phyloP scores from a whole-genome alignment of 2,113 vertebrate genomes.

The Neogobius melanostomus region DNA sequence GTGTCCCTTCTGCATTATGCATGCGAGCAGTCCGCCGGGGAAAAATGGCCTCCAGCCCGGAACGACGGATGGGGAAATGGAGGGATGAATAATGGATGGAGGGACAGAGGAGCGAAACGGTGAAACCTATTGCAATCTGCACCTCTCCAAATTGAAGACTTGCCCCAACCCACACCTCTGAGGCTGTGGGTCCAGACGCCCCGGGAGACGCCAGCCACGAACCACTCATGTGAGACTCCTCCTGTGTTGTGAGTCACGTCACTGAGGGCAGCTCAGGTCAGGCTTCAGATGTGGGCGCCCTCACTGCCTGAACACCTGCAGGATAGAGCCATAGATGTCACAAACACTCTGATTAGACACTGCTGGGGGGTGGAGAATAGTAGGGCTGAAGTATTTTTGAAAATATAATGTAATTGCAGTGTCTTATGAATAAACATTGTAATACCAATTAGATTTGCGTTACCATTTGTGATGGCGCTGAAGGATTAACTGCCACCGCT shows the following conservation, averaged over 20 bases:
- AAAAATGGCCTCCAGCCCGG: conserved; percentile 70
- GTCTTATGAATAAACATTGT: no score
- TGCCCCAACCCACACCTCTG: conserved; percentile 60
- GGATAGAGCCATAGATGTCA: conserved; percentile 2
- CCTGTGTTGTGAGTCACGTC: conserved; percentile 22
- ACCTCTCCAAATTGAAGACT: conserved; percentile 70
- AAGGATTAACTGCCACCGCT: no score
- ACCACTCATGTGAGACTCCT: conserved; percentile 17
- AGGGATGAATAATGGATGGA: conserved; percentile 72
- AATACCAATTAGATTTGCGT: no score
- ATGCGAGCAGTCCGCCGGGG: conserved; percentile 68
- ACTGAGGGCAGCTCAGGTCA: conserved; percentile 33
- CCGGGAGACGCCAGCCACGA: conserved; percentile 17
- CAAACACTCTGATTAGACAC: not conserved
- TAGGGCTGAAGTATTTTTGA: not conserved
- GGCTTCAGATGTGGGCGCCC: conserved; percentile 21
- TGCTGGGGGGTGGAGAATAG: not conserved
- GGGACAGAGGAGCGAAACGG: conserved; percentile 63
- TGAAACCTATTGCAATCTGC: conserved; percentile 62
- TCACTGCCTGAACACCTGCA: conserved; percentile 7
- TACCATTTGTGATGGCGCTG: no score
- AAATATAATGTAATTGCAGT: not conserved
- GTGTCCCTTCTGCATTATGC: conserved; percentile 70
- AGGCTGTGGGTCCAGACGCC: conserved; percentile 56
- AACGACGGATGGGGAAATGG: conserved; percentile 61